Conservation (phyloP, 1,140 invertebrate genomes). For the Limonius californicus region DNA sequence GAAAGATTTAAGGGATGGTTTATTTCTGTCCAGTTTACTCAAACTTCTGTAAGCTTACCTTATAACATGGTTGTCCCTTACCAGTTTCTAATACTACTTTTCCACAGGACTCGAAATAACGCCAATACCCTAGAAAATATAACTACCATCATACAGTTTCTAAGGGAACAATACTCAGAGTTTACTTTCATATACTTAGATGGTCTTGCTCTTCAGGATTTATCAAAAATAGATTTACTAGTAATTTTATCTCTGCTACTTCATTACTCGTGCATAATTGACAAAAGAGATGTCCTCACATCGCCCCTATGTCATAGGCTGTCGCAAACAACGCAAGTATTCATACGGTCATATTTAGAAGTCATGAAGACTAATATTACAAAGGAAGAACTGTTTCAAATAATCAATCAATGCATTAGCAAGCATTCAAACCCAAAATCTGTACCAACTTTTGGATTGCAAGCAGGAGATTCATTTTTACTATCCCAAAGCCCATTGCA, state of each 20-base stretch:
- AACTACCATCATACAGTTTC: neutral
- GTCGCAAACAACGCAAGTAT: constrained; percentile 32
- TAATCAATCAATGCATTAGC: constrained; percentile 20
- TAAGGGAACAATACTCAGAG: constrained; percentile 36
- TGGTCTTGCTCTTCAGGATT: constrained; percentile 30
- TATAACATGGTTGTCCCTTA: too few relatives aligned
- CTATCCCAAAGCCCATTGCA: constrained; percentile 35
- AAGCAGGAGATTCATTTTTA: constrained; percentile 17
- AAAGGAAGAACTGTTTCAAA: constrained; percentile 31
- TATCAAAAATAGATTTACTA: constrained; percentile 30
- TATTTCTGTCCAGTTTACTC: constrained; percentile 37
- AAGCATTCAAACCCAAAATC: constrained; percentile 12
- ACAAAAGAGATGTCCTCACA: constrained; percentile 35
- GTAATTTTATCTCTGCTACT: constrained; percentile 39
- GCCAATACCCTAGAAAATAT: too few relatives aligned
- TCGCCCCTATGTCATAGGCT: constrained; percentile 37
- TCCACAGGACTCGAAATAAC: too few relatives aligned
- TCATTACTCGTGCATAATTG: constrained; percentile 41
- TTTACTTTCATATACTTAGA: constrained; percentile 30
- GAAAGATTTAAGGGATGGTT: constrained; percentile 33
- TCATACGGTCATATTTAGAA: constrained; percentile 39
- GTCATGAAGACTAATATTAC: constrained; percentile 32
- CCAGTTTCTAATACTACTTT: too few relatives aligned
- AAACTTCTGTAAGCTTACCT: constrained; percentile 39
- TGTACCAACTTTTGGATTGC: neutral